Evolutionary conservation across 2,888 invertebrate genomes (phyloP).

Genomic region (Hartigia nigra): DNA sequence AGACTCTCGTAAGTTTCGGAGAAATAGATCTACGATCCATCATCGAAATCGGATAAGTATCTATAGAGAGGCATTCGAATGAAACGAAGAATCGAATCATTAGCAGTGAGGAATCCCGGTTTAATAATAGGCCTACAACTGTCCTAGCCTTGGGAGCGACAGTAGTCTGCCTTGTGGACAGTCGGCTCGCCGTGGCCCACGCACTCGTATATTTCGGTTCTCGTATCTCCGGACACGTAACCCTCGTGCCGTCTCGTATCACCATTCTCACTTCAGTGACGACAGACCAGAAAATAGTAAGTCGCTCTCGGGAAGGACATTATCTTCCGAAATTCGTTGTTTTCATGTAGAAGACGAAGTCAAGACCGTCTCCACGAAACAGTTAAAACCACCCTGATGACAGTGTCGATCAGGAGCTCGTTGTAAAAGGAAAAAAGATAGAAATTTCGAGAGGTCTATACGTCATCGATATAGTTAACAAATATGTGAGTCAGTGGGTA

Average conservation of each 20-base stretch:
- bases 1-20: neutral
- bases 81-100: neutral
- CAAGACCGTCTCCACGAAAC: neutral
- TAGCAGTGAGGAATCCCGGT: neutral
- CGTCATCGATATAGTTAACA: neutral
- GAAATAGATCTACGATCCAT: no score
- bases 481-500: neutral
- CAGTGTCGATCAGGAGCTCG: neutral
- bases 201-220: constrained; percentile 28
- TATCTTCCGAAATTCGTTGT: neutral
- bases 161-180: constrained; percentile 6
- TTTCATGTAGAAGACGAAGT: neutral
- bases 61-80: neutral
- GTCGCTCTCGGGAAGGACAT: constrained; percentile 12
- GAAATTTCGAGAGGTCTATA: neutral
- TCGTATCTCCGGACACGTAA: constrained; percentile 13
- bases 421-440: neutral
- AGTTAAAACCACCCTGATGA: neutral
- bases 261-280: constrained; percentile 33
- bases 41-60: neutral
- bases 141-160: constrained; percentile 4
- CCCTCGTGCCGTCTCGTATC: constrained; percentile 15
- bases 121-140: constrained; percentile 1
- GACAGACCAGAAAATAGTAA: constrained; percentile 36
- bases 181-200: constrained; percentile 14